Percentiles rank a stretch among this genome's conserved stretches.
Conservation (phyloP, 2,113 vertebrate species). For the Ailuropoda melanoleuca region DNA sequence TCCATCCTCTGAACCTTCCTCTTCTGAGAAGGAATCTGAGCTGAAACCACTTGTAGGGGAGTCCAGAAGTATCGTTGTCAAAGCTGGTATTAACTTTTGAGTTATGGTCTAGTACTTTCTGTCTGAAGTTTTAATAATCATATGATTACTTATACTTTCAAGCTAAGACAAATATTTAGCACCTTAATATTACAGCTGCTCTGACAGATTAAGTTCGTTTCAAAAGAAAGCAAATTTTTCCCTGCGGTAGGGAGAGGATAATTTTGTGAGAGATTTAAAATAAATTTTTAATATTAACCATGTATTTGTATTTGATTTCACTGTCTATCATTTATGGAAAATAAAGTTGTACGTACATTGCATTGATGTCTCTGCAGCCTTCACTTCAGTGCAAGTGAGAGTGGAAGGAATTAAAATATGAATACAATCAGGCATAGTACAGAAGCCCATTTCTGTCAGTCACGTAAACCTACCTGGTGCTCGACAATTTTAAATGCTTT, state of each 20-base stretch:
- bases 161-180: background rate
- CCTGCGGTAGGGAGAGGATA: background rate
- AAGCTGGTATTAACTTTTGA: conserved; percentile 77
- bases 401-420: background rate
- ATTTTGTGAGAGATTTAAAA: conserved; percentile 13
- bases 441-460: background rate
- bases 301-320: background rate
- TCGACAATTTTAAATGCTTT: background rate
- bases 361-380: background rate
- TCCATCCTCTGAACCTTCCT: conserved; percentile 75
- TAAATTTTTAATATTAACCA: background rate
- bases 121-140: background rate
- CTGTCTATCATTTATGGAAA: background rate
- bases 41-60: conserved; percentile 78
- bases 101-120: background rate
- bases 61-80: conserved; percentile 79
- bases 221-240: background rate
- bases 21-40: conserved; percentile 81
- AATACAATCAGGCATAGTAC: background rate
- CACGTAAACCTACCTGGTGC: background rate
- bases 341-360: background rate
- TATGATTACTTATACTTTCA: background rate
- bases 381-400: background rate
- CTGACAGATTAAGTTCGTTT: background rate
- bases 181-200: background rate